phyloP scores from a whole-genome alignment of 2,113 vertebrate genomes.

The Epinephelus fuscoguttatus region DNA sequence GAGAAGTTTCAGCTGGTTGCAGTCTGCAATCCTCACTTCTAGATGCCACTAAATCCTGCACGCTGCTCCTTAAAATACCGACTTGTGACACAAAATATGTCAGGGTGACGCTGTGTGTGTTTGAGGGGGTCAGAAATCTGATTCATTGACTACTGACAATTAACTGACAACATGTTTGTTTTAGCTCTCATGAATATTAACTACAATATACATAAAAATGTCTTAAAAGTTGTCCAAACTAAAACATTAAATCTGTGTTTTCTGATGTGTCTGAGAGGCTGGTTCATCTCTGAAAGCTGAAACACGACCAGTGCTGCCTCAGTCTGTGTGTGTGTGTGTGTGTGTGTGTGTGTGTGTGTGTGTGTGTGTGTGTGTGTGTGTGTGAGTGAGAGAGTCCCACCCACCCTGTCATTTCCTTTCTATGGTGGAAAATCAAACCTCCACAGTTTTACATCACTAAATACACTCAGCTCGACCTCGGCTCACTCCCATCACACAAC shows the following conservation, averaged over 20 bases:
- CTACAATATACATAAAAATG: background rate
- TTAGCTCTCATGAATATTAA: background rate
- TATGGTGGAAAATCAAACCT: constrained; percentile 50
- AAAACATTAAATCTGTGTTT: background rate
- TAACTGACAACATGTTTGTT: background rate
- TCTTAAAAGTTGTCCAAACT: background rate
- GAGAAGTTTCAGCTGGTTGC: too few relatives aligned
- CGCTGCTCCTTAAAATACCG: too few relatives aligned
- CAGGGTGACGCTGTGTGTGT: too few relatives aligned
- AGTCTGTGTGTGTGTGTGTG: constrained; percentile 8
- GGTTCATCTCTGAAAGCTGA: background rate
- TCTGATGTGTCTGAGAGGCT: background rate
- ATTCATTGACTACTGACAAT: background rate
- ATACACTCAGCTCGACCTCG: background rate
- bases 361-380: constrained; percentile 30
- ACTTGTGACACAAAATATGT: too few relatives aligned
- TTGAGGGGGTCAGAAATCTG: background rate
- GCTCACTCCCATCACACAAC: background rate
- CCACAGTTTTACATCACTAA: constrained; percentile 23
- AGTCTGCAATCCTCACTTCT: too few relatives aligned
- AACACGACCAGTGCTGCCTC: constrained; percentile 1
- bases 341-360: constrained; percentile 14
- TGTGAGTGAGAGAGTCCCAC: constrained; percentile 36
- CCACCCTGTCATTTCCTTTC: constrained; percentile 62
- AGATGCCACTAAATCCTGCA: too few relatives aligned